A percentile compares a stretch with the other conserved stretches of the same genome.
Conservation (phyloP, 2,888 invertebrate species). For the Chirona hameri region DNA sequence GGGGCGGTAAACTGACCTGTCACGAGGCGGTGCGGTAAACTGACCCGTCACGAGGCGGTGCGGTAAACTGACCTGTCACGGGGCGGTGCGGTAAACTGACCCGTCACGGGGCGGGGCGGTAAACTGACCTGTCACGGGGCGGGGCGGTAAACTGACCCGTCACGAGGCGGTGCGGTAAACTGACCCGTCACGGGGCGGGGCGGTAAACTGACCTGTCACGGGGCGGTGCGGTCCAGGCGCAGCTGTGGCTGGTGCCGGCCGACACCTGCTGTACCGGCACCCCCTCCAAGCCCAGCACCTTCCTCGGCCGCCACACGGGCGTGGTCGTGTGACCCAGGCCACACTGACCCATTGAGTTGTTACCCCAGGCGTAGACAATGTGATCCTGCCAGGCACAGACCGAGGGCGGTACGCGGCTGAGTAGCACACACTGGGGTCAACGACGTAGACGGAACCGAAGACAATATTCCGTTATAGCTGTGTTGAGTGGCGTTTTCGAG, state of each 20-base stretch:
- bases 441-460: constrained; percentile 42
- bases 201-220: constrained; percentile 45
- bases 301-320: constrained; percentile 56
- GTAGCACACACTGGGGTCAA: not conserved
- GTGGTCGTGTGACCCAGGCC: constrained; percentile 60
- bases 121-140: too few species aligned
- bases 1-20: too few species aligned
- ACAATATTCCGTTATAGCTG: too few species aligned
- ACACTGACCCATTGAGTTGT: constrained; percentile 62
- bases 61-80: too few species aligned
- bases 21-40: too few species aligned
- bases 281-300: constrained; percentile 54
- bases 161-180: too few species aligned
- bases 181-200: too few species aligned
- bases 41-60: too few species aligned
- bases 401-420: not conserved
- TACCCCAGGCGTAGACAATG: constrained; percentile 58
- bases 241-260: constrained; percentile 61
- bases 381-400: constrained; percentile 25
- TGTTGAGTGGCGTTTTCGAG: too few species aligned
- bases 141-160: too few species aligned
- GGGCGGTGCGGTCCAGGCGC: constrained; percentile 58
- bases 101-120: too few species aligned
- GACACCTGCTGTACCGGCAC: constrained; percentile 59
- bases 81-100: too few species aligned